Base-by-base conservation (phyloP, 1,140 invertebrate species). In the Bombus balteatus region DNA sequence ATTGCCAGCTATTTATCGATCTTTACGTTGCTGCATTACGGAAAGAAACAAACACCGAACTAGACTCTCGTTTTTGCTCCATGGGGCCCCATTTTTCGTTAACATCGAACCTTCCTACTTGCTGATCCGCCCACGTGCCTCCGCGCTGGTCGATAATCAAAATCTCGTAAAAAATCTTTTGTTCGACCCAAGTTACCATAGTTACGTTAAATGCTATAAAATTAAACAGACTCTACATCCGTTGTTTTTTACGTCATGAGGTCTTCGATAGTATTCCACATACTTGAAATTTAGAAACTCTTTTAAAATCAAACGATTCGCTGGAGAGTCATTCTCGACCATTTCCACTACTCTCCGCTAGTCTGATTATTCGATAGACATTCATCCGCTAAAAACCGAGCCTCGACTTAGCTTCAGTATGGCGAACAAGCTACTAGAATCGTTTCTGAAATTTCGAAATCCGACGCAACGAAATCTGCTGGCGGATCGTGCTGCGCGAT, bases 391-490 rank as follows among this genome's bases (percentile, higher is more conserved):
- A 28, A 57, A 75, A 34, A 15, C 25, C 47, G 25, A n/a, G 22
- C 1, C 28, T 32, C 15, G 5, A 9, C 37, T 9, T 3, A 34
- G 41, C 18, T 4, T 13, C 28, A 28, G 28, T 32, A 41, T 1
- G 25, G 57, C 1, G 28, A 68, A 70, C 41, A 53, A 70, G 12
- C 28, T 79, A 47, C 47, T 43, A 2, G 32, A 10, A 70, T 80
- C 28, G 39, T 65, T 4, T 62, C 18, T 12, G 34, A 73, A 62
- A 73, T 39, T 78, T 34, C 41, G 18, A 68, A 57, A 83, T 78
- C 39, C 65, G 43, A 32, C 81, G 37, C 32, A 86, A 68, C 43
- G 62, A 81, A 83, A 86, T 86, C 82, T 75, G 76, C 82, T 53
- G n/a, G 34, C 39, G 75, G 68, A 76, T 68, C 77, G 66, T 75